A percentile compares a stretch with the other conserved stretches of the same genome.
These are phyloP conservation scores for Ursus arctos DNA, from an alignment of 2,113 vertebrate genomes.

Conservation along the genomic window DNA sequence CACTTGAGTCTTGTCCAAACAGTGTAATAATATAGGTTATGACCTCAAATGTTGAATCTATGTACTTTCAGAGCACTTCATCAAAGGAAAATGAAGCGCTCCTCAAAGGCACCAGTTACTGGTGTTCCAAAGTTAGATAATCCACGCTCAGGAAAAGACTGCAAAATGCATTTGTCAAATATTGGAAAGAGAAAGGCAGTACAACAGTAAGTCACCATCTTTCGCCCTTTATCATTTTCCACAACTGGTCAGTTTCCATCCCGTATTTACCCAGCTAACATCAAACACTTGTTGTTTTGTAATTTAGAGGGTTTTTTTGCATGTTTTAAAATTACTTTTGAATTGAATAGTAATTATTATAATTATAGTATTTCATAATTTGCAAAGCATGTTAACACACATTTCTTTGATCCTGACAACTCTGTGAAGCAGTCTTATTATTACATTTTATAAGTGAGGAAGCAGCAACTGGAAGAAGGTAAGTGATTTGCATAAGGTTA, in stretches of 20 bases:
- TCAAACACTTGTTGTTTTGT: conserved; percentile 49
- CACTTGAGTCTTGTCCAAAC: conserved; percentile 45
- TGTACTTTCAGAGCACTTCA: conserved; percentile 70
- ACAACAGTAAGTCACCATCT: conserved; percentile 56
- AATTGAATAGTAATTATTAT: conserved; percentile 43
- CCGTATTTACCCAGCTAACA: background rate
- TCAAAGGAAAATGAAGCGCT: conserved; percentile 61
- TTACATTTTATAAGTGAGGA: conserved; percentile 49
- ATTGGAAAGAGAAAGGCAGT: background rate
- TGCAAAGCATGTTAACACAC: conserved; percentile 51
- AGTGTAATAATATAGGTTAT: conserved; percentile 39
- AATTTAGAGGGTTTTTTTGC: conserved; percentile 5
- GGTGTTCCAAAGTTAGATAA: background rate
- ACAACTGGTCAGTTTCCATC: conserved; percentile 24
- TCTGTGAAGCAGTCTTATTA: conserved; percentile 48
- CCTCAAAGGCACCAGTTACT: background rate
- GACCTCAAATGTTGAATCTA: conserved; percentile 56
- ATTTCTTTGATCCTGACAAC: conserved; percentile 54
- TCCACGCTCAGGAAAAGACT: background rate
- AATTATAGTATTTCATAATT: conserved; percentile 56
- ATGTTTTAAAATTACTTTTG: conserved; percentile 68
- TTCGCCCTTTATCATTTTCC: conserved; percentile 39
- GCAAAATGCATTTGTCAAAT: background rate
- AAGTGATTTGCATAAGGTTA: conserved; percentile 51
- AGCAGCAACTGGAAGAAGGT: conserved; percentile 31